These are phyloP conservation scores for Sylvilagus floridanus DNA, from an alignment of 2,797 vertebrate species.

Conservation along the genomic window DNA sequence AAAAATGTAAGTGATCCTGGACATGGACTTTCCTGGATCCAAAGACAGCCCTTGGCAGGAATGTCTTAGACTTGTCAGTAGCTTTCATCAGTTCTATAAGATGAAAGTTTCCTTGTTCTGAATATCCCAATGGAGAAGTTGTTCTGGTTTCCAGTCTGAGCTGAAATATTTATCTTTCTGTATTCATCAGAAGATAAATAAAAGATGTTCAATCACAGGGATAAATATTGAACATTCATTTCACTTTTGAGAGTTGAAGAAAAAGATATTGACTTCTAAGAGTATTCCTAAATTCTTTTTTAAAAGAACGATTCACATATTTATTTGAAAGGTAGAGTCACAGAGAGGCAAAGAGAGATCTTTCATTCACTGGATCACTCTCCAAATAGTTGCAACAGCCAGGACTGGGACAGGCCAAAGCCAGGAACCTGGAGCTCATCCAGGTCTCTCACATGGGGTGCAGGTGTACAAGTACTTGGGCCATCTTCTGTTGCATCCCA, in stretches of 20 bases:
- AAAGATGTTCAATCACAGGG: background rate
- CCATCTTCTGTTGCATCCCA: too few species aligned
- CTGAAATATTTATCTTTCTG: background rate
- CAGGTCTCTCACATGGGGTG: too few species aligned
- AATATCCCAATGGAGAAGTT: background rate
- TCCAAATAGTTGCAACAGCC: too few species aligned
- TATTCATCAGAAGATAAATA: constrained; percentile 21
- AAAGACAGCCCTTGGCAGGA: constrained; percentile 4
- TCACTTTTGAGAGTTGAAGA: background rate
- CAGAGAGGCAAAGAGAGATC: too few species aligned
- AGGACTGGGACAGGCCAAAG: too few species aligned
- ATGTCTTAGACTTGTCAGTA: background rate
- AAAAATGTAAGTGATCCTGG: background rate
- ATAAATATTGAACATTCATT: background rate
- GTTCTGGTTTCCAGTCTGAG: background rate
- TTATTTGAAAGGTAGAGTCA: background rate
- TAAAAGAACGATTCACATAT: too few species aligned
- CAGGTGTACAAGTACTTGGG: too few species aligned
- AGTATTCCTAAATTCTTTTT: background rate
- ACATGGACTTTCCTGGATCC: background rate
- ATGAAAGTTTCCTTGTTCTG: background rate
- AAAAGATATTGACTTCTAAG: background rate
- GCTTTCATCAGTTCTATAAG: constrained; percentile 29
- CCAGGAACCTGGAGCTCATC: too few species aligned
- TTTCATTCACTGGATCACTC: too few species aligned